These are phyloP conservation scores for Perognathus longimembris DNA, from an alignment of 2,113 vertebrate species.

Conservation along the genomic window DNA sequence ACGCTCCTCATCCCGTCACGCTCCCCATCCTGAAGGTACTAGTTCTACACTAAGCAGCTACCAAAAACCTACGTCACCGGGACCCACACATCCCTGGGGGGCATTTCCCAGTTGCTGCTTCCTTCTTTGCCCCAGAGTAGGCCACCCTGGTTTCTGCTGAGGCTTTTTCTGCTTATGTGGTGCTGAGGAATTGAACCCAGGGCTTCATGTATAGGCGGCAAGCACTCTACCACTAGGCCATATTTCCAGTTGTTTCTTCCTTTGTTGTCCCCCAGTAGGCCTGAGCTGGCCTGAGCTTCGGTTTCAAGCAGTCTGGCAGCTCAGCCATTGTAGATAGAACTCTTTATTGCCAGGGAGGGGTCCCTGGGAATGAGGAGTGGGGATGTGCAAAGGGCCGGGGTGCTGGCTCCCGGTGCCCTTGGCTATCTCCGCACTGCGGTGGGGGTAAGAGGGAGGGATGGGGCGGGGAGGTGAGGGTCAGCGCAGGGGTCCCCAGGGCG, in stretches of 20 bases:
- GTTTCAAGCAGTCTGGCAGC: neutral
- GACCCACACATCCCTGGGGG: too few relatives aligned
- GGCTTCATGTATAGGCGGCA: too few relatives aligned
- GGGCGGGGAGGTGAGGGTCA: neutral
- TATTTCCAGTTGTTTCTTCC: neutral
- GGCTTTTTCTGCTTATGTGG: too few relatives aligned
- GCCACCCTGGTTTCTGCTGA: too few relatives aligned
- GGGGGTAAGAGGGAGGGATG: neutral
- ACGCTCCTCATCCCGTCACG: neutral
- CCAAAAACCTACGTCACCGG: neutral
- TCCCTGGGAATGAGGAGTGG: neutral
- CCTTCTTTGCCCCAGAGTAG: too few relatives aligned
- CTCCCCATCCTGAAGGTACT: neutral
- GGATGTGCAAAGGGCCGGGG: neutral
- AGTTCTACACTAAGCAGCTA: neutral
- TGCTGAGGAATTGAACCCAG: too few relatives aligned
- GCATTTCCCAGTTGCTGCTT: too few relatives aligned
- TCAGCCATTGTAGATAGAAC: neutral
- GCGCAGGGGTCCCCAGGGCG: neutral
- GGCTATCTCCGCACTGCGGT: neutral
- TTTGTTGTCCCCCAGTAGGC: neutral
- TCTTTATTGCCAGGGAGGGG: slow-evolving; percentile 64
- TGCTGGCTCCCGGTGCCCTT: neutral
- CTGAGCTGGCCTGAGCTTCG: neutral
- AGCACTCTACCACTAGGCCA: too few relatives aligned